A percentile compares a stretch with the other conserved stretches of the same genome.
Evolutionary conservation across 2,797 vertebrate species (phyloP).

Genomic region (Pangasius sanitwongsei): DNA sequence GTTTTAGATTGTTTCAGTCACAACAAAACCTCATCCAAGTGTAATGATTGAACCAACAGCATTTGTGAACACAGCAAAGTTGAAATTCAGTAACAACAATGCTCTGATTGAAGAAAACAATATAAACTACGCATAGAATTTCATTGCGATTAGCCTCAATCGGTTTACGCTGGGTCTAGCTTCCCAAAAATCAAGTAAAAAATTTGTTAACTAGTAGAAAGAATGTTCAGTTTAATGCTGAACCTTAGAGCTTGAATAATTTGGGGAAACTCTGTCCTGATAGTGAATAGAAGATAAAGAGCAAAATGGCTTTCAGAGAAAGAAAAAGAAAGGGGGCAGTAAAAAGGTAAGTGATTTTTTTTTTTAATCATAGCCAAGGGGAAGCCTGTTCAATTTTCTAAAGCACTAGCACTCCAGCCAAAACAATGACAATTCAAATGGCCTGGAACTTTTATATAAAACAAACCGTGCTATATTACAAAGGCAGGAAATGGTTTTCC

Average conservation of each 20-base stretch:
- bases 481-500: constrained; percentile 49
- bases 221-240: neutral
- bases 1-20: neutral
- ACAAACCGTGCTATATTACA: constrained; percentile 36
- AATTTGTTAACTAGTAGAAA: neutral
- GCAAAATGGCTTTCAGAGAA: neutral
- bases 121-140: neutral
- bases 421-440: constrained; percentile 39
- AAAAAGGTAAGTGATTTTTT: neutral
- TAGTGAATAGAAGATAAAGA: neutral
- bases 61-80: neutral
- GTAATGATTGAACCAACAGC: neutral
- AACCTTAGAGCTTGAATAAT: neutral
- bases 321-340: neutral
- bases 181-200: neutral
- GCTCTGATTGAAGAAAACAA: neutral
- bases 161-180: neutral
- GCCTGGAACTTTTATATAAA: constrained; percentile 39
- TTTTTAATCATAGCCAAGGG: constrained; percentile 42
- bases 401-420: constrained; percentile 37
- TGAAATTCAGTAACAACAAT: neutral
- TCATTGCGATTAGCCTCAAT: neutral
- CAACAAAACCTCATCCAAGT: neutral
- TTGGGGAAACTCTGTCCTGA: neutral
- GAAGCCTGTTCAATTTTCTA: constrained; percentile 55